phyloP scores from a whole-genome alignment of 1,140 invertebrate species.

The Scaptodrosophila lebanonensis region DNA sequence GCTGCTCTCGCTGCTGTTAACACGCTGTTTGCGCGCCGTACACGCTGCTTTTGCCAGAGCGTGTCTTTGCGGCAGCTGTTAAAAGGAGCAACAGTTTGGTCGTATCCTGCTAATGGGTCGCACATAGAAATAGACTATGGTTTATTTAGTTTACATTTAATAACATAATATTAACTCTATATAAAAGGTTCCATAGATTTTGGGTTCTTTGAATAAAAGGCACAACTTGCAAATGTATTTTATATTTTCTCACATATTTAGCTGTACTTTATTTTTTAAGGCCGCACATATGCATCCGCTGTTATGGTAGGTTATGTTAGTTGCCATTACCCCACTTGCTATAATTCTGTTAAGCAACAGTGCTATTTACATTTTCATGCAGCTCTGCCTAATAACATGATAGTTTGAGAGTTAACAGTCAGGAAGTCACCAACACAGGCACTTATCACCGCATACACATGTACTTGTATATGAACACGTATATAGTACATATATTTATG shows the following conservation, averaged over 20 bases:
- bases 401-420: no score
- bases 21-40: constrained; percentile 5
- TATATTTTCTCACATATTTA: neutral
- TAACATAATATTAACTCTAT: neutral
- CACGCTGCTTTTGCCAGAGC: no score
- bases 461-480: no score
- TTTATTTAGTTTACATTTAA: no score
- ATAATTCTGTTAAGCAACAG: constrained; percentile 40
- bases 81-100: constrained; percentile 66
- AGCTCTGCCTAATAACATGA: neutral
- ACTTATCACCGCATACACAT: no score
- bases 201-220: neutral
- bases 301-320: constrained; percentile 6
- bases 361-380: neutral
- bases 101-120: no score
- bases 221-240: neutral
- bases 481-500: no score
- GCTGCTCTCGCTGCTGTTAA: constrained; percentile 25
- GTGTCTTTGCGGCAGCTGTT: constrained; percentile 11
- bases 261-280: neutral
- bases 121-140: no score
- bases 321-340: constrained; percentile 40
- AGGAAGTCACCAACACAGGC: no score
- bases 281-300: constrained; percentile 47
- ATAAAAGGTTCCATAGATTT: no score